Percentiles rank a stretch among this genome's conserved stretches.
These are phyloP conservation scores for Cranoglanis bouderius DNA, from an alignment of 2,113 vertebrate genomes.

Conservation along the genomic window DNA sequence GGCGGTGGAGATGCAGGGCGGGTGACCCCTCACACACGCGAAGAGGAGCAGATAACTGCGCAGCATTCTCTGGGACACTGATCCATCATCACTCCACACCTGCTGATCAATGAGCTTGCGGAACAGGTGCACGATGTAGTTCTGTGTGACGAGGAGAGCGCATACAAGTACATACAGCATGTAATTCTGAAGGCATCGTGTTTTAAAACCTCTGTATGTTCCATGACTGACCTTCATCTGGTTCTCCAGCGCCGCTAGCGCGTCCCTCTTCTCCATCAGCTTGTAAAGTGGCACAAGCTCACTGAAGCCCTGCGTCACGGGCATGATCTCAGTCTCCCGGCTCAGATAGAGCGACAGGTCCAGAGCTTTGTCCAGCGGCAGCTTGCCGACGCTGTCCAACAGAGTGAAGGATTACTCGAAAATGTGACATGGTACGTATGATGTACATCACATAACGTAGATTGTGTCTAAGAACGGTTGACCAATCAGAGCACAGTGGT, in stretches of 20 bases:
- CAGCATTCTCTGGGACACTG: slow-evolving; percentile 77
- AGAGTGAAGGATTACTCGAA: slow-evolving; percentile 6
- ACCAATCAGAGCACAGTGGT: not conserved
- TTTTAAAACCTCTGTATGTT: not conserved
- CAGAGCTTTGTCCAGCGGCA: slow-evolving; percentile 83
- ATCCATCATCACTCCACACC: slow-evolving; percentile 82
- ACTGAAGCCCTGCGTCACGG: slow-evolving; percentile 80
- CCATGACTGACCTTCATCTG: slow-evolving; percentile 74
- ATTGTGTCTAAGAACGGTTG: not conserved
- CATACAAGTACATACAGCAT: not conserved
- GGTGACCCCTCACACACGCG: slow-evolving; percentile 75
- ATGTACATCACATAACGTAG: not conserved
- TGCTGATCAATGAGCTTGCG: slow-evolving; percentile 80
- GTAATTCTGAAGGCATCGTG: not conserved
- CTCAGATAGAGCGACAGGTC: slow-evolving; percentile 85
- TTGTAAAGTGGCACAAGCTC: slow-evolving; percentile 87
- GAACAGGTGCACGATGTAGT: slow-evolving; percentile 81
- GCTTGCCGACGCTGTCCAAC: slow-evolving; percentile 74
- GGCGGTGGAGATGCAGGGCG: slow-evolving; percentile 79
- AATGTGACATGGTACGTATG: not conserved
- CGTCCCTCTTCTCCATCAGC: slow-evolving; percentile 86
- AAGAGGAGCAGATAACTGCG: slow-evolving; percentile 80
- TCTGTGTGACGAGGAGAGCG: slow-evolving; percentile 61
- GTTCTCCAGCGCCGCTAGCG: slow-evolving; percentile 70
- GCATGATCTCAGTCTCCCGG: slow-evolving; percentile 82